These are phyloP conservation scores for Python bivittatus DNA, from an alignment of 2,113 vertebrate species.

Conservation along the genomic window DNA sequence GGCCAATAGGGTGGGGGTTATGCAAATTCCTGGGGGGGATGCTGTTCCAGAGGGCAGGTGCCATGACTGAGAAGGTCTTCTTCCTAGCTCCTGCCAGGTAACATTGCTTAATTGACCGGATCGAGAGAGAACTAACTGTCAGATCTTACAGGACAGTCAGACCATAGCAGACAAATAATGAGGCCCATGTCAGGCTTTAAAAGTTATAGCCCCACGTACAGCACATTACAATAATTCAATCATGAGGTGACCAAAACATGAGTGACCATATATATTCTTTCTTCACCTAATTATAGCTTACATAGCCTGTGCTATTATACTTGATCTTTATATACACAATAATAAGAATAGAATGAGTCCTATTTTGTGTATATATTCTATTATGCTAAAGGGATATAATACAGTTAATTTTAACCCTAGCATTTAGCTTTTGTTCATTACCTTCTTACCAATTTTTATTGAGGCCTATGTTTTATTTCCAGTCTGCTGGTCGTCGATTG, in stretches of 20 bases:
- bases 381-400: background rate
- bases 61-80: background rate
- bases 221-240: background rate
- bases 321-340: background rate
- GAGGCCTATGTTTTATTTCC: constrained; percentile 32
- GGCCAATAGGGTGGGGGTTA: background rate
- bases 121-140: background rate
- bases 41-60: background rate
- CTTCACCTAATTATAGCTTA: background rate
- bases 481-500: constrained; percentile 71
- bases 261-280: background rate
- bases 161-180: background rate
- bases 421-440: background rate
- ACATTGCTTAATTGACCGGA: background rate
- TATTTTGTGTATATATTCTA: background rate
- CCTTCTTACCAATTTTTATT: background rate
- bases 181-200: background rate
- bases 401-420: background rate
- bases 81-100: background rate
- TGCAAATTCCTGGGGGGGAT: background rate
- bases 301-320: background rate
- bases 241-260: background rate
- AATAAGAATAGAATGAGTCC: background rate
- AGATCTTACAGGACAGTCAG: background rate
- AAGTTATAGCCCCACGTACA: background rate